Conservation (phyloP, 2,113 vertebrate genomes). For the Empidonax traillii region DNA sequence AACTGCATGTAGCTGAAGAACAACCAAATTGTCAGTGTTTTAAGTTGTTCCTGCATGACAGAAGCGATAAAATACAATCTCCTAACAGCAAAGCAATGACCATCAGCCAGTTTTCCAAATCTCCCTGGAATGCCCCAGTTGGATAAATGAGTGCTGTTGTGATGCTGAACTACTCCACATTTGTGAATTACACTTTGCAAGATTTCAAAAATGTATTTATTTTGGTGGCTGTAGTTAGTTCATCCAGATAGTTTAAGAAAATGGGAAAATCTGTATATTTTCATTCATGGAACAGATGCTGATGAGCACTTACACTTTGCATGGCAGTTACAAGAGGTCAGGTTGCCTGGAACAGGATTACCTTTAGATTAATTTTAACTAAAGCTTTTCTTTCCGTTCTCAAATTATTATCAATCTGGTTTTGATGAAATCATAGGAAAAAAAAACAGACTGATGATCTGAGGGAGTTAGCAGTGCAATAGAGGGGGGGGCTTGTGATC, state of each 20-base stretch:
- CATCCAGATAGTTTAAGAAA: neutral
- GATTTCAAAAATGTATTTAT: constrained; percentile 69
- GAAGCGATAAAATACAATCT: neutral
- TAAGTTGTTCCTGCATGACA: constrained; percentile 19
- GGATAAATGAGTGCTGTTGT: constrained; percentile 59
- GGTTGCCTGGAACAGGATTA: neutral
- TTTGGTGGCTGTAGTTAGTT: constrained; percentile 57
- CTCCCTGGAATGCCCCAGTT: constrained; percentile 68
- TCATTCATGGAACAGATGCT: neutral
- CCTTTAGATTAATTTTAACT: neutral
- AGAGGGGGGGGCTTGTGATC: neutral
- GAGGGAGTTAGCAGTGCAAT: neutral
- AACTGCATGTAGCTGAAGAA: constrained; percentile 10
- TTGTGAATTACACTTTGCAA: constrained; percentile 64
- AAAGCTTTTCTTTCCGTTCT: neutral
- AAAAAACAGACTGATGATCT: neutral
- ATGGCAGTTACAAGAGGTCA: neutral
- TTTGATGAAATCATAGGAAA: neutral
- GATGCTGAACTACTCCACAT: constrained; percentile 54
- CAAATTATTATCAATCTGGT: neutral
- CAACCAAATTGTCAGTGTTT: neutral
- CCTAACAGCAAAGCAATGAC: neutral
- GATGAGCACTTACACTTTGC: neutral
- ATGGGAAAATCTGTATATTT: rapidly evolving
- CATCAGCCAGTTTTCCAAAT: neutral